Percentiles rank a stretch among this genome's conserved stretches.
Evolutionary conservation across 2,113 vertebrate species (phyloP).

Genomic region (Caracal caracal): DNA sequence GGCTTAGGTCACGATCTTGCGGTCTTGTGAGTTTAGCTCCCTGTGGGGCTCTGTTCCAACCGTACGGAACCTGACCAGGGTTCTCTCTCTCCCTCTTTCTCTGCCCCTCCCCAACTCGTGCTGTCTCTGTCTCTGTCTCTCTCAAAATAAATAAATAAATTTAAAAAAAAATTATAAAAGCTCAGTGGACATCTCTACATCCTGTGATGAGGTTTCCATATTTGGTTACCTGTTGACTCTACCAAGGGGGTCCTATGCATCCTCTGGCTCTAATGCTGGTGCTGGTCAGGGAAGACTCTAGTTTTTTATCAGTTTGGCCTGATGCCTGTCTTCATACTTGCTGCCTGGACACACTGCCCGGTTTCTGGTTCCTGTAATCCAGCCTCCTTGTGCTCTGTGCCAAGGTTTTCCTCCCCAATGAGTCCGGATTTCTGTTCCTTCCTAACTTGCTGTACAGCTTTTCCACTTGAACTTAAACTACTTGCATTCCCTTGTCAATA

Average conservation of each 20-base stretch:
- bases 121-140: too few species aligned
- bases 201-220: background rate
- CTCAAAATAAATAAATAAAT: too few species aligned
- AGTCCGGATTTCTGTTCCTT: background rate
- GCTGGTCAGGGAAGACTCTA: background rate
- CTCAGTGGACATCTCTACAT: background rate
- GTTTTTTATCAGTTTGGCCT: background rate
- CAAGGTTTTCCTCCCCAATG: background rate
- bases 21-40: too few species aligned
- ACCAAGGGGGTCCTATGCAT: fast-evolving
- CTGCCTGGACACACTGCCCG: too few species aligned
- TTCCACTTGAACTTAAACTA: background rate
- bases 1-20: too few species aligned
- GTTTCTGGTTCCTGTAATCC: background rate
- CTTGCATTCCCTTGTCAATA: background rate
- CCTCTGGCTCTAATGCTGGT: background rate
- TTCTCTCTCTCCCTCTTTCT: too few species aligned
- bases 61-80: too few species aligned
- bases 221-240: background rate
- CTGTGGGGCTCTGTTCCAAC: too few species aligned
- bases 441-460: background rate
- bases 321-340: background rate
- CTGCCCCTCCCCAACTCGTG: too few species aligned
- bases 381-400: too few species aligned
- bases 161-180: background rate